These are phyloP conservation scores for Melangyna quadrimaculata DNA, from an alignment of 2,888 invertebrate genomes.

Conservation along the genomic window DNA sequence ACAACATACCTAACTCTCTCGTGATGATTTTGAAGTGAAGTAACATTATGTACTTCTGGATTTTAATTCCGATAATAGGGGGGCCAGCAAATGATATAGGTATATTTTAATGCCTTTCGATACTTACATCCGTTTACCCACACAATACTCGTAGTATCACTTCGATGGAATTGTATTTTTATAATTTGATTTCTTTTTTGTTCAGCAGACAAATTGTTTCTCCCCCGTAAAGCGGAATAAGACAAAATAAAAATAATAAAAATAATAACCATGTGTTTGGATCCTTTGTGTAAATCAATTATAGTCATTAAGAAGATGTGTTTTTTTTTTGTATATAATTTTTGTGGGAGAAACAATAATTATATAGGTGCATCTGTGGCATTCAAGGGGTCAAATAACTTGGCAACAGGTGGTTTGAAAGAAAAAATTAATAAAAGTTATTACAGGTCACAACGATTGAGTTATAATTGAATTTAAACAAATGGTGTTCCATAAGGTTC, in stretches of 20 bases:
- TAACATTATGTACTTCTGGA: constrained; percentile 54
- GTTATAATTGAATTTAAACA: neutral
- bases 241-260: neutral
- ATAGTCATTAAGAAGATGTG: constrained; percentile 48
- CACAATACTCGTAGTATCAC: neutral
- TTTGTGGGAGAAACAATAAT: constrained; percentile 25
- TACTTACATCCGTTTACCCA: constrained; percentile 46
- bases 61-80: constrained; percentile 17
- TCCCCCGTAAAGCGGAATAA: constrained; percentile 9
- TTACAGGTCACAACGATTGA: neutral
- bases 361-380: constrained; percentile 26
- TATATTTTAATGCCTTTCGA: neutral
- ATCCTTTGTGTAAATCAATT: constrained; percentile 70
- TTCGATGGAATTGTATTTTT: constrained; percentile 24
- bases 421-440: neutral
- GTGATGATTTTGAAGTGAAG: constrained; percentile 53
- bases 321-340: constrained; percentile 17
- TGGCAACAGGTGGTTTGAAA: constrained; percentile 18
- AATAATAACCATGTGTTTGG: constrained; percentile 42
- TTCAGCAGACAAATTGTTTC: neutral
- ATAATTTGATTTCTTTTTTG: constrained; percentile 31
- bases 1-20: neutral
- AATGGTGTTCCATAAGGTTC: neutral
- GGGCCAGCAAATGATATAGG: constrained; percentile 27
- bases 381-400: constrained; percentile 1